These are phyloP conservation scores for Aplodontia rufa DNA, from an alignment of 2,113 vertebrate genomes.

Conservation along the genomic window DNA sequence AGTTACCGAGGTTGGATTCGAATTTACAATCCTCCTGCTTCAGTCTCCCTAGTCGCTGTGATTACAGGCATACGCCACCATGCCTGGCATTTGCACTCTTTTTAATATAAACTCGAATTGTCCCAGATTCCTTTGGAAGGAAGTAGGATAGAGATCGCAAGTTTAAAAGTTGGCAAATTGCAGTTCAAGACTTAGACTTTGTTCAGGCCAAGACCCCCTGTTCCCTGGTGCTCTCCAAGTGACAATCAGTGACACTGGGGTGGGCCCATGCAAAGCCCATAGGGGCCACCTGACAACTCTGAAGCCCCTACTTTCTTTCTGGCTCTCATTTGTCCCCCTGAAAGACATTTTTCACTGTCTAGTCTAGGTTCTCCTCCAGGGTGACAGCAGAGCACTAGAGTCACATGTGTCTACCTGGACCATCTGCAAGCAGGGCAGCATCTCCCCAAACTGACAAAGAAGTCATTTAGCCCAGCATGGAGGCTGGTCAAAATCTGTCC, in stretches of 20 bases:
- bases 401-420: neutral
- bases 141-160: neutral
- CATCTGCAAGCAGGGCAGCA: neutral
- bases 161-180: neutral
- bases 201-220: neutral
- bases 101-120: neutral
- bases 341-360: neutral
- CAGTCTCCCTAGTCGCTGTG: too few species aligned
- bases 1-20: too few species aligned
- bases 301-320: neutral
- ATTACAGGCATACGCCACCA: too few species aligned
- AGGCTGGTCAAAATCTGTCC: neutral
- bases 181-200: neutral
- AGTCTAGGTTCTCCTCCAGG: neutral
- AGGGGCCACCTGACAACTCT: neutral
- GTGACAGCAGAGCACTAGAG: neutral
- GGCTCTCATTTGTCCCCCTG: neutral
- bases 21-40: too few species aligned
- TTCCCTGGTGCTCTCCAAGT: neutral
- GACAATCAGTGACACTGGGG: neutral
- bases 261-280: neutral
- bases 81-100: too few species aligned
- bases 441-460: neutral
- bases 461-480: neutral
- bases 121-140: neutral